phyloP scores from a whole-genome alignment of 2,888 invertebrate genomes.

The Torymus tubicola region DNA sequence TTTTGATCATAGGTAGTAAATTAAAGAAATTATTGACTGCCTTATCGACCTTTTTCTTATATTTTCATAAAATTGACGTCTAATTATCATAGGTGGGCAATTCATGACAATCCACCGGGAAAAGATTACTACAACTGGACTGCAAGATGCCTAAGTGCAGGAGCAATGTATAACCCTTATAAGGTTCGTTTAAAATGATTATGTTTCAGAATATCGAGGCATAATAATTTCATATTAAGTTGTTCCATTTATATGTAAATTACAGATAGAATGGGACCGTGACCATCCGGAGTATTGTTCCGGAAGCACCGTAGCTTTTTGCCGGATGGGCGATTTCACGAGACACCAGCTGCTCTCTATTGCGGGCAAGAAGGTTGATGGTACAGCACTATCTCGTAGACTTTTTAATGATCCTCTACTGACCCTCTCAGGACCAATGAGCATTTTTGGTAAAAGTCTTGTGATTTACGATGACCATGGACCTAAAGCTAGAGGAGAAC shows the following conservation, averaged over 20 bases:
- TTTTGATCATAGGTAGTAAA: conserved; percentile 79
- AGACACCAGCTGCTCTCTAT: conserved; percentile 85
- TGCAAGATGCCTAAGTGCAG: conserved; percentile 88
- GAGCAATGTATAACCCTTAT: conserved; percentile 87
- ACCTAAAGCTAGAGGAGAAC: conserved; percentile 90
- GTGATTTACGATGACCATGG: conserved; percentile 93
- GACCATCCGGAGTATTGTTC: conserved; percentile 81
- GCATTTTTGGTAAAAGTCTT: conserved; percentile 88
- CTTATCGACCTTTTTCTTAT: not conserved
- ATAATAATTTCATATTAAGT: not conserved
- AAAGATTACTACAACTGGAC: conserved; percentile 95
- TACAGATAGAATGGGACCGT: conserved; percentile 77
- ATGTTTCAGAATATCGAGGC: not conserved
- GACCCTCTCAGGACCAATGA: conserved; percentile 85
- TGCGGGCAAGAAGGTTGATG: conserved; percentile 84
- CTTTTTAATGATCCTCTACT: conserved; percentile 88
- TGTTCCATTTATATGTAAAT: not conserved
- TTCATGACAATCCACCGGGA: conserved; percentile 88
- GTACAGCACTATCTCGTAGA: conserved; percentile 82
- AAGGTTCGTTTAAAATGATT: conserved; percentile 75
- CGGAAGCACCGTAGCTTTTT: conserved; percentile 79
- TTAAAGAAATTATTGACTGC: not conserved
- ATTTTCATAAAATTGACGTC: not conserved
- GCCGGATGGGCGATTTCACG: conserved; percentile 88
- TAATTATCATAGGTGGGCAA: conserved; percentile 82